These are phyloP conservation scores for Trinorchestia longiramus DNA, from an alignment of 1,140 invertebrate species.

Conservation along the genomic window DNA sequence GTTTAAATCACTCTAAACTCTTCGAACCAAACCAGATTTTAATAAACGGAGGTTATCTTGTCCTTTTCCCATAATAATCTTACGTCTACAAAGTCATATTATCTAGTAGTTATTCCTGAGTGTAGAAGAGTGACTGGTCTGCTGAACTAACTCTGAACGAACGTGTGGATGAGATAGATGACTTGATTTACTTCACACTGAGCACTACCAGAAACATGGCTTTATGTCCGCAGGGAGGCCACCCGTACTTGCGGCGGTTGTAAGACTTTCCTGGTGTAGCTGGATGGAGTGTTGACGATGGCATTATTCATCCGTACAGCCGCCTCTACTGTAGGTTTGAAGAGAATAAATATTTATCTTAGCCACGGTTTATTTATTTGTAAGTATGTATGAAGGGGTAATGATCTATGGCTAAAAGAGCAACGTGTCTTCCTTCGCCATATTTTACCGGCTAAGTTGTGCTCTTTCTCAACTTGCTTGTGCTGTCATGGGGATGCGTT, in stretches of 20 bases:
- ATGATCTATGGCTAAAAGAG: background rate
- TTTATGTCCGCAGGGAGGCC: conserved; percentile 17
- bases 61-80: background rate
- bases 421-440: background rate
- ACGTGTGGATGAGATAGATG: background rate
- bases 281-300: background rate
- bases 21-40: background rate
- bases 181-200: background rate
- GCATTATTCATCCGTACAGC: background rate
- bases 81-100: background rate
- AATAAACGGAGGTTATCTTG: background rate
- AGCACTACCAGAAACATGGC: background rate
- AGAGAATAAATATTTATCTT: background rate
- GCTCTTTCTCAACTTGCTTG: background rate
- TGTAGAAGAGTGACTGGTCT: background rate
- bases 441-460: background rate
- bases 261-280: background rate
- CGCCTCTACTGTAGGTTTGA: background rate
- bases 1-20: background rate
- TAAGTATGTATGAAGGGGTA: background rate
- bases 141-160: background rate
- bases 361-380: too few species aligned
- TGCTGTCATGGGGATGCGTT: background rate
- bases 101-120: background rate
- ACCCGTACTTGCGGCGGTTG: conserved; percentile 44